These are phyloP conservation scores for Datnioides undecimradiatus DNA, from an alignment of 2,113 vertebrate genomes.

Conservation along the genomic window DNA sequence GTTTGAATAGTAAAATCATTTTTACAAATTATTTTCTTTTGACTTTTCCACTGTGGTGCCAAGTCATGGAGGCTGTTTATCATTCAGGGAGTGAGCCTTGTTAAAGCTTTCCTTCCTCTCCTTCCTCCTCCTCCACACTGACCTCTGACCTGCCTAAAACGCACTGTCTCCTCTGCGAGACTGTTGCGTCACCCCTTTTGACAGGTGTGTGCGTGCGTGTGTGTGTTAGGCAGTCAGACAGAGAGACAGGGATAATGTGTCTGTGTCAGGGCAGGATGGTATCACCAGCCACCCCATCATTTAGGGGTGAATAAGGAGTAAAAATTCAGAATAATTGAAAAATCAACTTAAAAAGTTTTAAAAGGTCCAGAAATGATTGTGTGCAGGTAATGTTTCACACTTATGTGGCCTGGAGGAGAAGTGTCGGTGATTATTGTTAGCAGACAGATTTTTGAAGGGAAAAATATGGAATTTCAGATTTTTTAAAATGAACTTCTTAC, in stretches of 20 bases:
- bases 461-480: not conserved
- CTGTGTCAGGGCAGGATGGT: slow-evolving; percentile 6
- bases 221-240: not conserved
- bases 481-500: not conserved
- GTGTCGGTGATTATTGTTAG: not conserved
- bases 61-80: slow-evolving; percentile 33
- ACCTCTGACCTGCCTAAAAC: slow-evolving; percentile 44
- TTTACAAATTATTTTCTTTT: slow-evolving; percentile 12
- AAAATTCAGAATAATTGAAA: not conserved
- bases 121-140: slow-evolving; percentile 23
- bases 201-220: not conserved
- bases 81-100: slow-evolving; percentile 45
- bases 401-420: not conserved
- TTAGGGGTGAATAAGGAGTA: not conserved
- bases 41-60: not conserved
- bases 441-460: not conserved
- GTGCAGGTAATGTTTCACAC: not conserved
- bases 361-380: slow-evolving; percentile 8
- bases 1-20: not conserved
- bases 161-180: slow-evolving; percentile 12
- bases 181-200: slow-evolving; percentile 12
- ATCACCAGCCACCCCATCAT: not conserved
- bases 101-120: slow-evolving; percentile 44
- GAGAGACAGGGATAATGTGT: not conserved
- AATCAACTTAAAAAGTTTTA: slow-evolving; percentile 1